Evolutionary conservation across 2,113 vertebrate species (phyloP).

Genomic region (Microtus oregoni): DNA sequence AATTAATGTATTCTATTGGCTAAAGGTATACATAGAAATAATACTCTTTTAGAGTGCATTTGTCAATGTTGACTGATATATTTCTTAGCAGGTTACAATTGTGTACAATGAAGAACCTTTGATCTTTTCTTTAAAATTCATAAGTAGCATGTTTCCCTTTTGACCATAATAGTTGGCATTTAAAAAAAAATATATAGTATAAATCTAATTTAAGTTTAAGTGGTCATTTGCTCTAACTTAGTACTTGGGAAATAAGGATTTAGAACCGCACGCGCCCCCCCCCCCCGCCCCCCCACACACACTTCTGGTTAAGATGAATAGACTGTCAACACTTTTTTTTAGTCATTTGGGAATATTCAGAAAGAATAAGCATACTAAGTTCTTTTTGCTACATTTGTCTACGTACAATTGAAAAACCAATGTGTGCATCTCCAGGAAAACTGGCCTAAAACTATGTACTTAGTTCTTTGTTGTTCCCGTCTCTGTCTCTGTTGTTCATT

Average conservation of each 20-base stretch:
- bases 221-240: conserved; percentile 58
- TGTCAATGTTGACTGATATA: conserved; percentile 59
- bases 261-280: background rate
- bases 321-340: background rate
- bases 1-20: conserved; percentile 75
- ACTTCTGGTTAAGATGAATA: background rate
- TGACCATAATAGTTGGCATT: conserved; percentile 51
- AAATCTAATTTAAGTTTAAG: conserved; percentile 63
- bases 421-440: background rate
- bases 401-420: conserved; percentile 29
- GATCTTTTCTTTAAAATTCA: conserved; percentile 64
- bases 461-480: background rate
- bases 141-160: conserved; percentile 35
- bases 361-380: conserved; percentile 5
- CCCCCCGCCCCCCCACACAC: too few relatives aligned
- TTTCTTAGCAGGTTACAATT: conserved; percentile 66
- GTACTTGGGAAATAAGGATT: conserved; percentile 24
- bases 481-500: too few relatives aligned
- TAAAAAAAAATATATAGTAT: conserved; percentile 52
- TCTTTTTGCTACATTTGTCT: conserved; percentile 44
- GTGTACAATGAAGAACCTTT: conserved; percentile 62
- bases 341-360: background rate
- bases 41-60: conserved; percentile 66
- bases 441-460: background rate
- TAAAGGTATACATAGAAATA: conserved; percentile 53